phyloP scores from a whole-genome alignment of 1,140 invertebrate species.

The Diachasmimorpha longicaudata region DNA sequence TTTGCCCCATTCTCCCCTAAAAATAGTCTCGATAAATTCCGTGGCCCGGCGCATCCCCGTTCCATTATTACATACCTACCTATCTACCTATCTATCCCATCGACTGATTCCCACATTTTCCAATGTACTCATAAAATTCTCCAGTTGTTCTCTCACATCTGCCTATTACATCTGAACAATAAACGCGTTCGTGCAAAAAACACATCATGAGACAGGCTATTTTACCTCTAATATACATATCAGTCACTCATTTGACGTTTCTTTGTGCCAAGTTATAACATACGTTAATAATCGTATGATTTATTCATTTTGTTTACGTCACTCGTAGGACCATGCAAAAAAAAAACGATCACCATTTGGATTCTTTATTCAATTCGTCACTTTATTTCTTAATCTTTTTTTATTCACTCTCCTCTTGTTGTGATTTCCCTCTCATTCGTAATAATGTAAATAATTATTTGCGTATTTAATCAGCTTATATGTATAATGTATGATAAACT shows the following conservation, averaged over 20 bases:
- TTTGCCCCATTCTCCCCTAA: no score
- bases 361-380: constrained; percentile 22
- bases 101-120: constrained; percentile 19
- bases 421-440: constrained; percentile 6
- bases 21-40: neutral
- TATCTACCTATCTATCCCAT: constrained; percentile 22
- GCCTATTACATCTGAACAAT: constrained; percentile 31
- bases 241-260: neutral
- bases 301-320: constrained; percentile 13
- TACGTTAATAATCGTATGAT: neutral
- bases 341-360: neutral
- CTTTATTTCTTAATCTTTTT: constrained; percentile 17
- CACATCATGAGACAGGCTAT: neutral
- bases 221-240: neutral
- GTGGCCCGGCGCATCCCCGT: constrained; percentile 14
- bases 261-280: constrained; percentile 23
- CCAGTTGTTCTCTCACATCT: neutral
- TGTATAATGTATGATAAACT: constrained; percentile 31
- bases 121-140: neutral
- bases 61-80: constrained; percentile 24
- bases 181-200: constrained; percentile 10
- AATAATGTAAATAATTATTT: constrained; percentile 15
- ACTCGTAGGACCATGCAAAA: neutral
- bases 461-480: constrained; percentile 11
- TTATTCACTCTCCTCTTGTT: neutral